Evolutionary conservation across 2,797 vertebrate genomes (phyloP).

Genomic region (Gambusia yucatana): DNA sequence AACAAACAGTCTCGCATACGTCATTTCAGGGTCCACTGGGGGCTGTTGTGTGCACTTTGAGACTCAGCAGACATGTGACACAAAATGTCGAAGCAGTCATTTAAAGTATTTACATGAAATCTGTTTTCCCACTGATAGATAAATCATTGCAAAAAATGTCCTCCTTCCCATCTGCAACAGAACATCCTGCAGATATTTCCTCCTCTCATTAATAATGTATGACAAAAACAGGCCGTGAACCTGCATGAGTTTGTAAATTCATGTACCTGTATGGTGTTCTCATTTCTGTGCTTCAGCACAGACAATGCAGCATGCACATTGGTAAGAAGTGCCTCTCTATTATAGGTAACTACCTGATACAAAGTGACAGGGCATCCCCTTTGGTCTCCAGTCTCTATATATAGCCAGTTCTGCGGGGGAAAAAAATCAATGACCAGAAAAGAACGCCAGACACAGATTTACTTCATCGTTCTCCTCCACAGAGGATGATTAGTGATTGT

Average conservation of each 20-base stretch:
- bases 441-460: constrained; percentile 78
- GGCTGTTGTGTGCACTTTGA: constrained; percentile 33
- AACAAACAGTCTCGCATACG: constrained; percentile 73
- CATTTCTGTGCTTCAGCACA: constrained; percentile 76
- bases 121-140: constrained; percentile 49
- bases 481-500: constrained; percentile 45
- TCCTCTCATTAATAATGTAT: constrained; percentile 53
- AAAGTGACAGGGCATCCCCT: constrained; percentile 86
- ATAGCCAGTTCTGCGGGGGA: constrained; percentile 86
- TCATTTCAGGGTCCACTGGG: constrained; percentile 50
- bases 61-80: constrained; percentile 61
- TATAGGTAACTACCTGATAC: constrained; percentile 89
- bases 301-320: constrained; percentile 76
- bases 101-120: constrained; percentile 65
- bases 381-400: constrained; percentile 84
- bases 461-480: constrained; percentile 57
- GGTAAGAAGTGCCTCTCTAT: constrained; percentile 86
- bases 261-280: constrained; percentile 47
- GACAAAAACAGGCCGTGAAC: constrained; percentile 30
- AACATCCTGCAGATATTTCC: constrained; percentile 40
- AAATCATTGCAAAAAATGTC: constrained; percentile 56
- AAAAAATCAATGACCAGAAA: constrained; percentile 91
- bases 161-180: constrained; percentile 17
- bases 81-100: constrained; percentile 52
- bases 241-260: constrained; percentile 35